A percentile compares a stretch with the other conserved stretches of the same genome.
These are phyloP conservation scores for Anas georgica DNA, from an alignment of 2,797 vertebrate genomes.

Conservation along the genomic window DNA sequence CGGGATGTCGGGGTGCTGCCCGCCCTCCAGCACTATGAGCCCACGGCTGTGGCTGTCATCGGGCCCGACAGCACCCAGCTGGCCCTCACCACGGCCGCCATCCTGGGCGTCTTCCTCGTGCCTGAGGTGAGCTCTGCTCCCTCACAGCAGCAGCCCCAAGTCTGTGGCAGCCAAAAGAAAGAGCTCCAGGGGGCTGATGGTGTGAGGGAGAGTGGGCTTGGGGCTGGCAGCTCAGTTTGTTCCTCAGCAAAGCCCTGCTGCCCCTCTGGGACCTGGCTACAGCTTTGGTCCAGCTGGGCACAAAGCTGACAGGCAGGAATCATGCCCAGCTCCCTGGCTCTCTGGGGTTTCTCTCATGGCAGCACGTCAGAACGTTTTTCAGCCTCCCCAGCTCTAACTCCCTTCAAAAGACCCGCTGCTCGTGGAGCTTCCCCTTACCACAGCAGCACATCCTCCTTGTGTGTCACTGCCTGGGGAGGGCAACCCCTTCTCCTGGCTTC, in stretches of 20 bases:
- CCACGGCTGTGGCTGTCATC: constrained; percentile 77
- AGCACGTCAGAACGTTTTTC: fast-evolving
- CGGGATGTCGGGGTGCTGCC: not conserved
- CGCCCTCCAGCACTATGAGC: not conserved
- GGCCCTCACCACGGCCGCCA: constrained; percentile 74
- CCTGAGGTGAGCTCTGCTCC: constrained; percentile 78
- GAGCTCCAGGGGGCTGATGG: fast-evolving
- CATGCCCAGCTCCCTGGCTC: not conserved
- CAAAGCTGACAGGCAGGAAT: not conserved
- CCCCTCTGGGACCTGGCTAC: no score
- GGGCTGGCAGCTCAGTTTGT: not conserved
- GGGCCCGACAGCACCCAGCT: constrained; percentile 84
- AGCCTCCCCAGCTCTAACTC: no score
- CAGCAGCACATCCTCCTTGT: not conserved
- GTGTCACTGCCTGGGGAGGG: fast-evolving
- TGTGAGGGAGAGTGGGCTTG: not conserved
- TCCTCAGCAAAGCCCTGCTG: not conserved
- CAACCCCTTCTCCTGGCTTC: not conserved
- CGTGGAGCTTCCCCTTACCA: fast-evolving
- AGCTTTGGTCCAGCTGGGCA: not conserved
- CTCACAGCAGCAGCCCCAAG: fast-evolving
- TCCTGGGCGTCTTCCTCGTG: constrained; percentile 81
- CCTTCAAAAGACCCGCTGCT: not conserved
- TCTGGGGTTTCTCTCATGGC: not conserved
- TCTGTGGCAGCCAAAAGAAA: no score